Percentiles rank a stretch among this genome's conserved stretches.
Evolutionary conservation across 2,797 vertebrate species (phyloP).

Genomic region (Halcyon chelicuti): DNA sequence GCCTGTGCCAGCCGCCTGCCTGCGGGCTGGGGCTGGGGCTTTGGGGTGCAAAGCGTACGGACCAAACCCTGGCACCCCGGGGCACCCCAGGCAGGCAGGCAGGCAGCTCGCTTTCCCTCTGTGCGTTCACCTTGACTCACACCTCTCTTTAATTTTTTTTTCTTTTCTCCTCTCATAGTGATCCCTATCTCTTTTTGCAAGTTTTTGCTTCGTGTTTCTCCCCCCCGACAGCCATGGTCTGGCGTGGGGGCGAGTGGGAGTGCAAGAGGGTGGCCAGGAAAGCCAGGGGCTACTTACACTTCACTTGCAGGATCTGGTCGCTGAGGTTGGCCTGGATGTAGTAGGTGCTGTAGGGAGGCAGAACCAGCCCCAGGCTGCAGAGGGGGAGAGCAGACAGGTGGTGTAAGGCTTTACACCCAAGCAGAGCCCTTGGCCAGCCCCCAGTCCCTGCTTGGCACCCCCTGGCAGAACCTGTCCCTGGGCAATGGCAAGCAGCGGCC

Average conservation of each 20-base stretch:
- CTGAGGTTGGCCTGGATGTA: conserved; percentile 98
- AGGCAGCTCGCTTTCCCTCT: conserved; percentile 30
- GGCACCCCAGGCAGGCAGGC: neutral
- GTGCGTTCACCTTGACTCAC: neutral
- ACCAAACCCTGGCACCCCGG: neutral
- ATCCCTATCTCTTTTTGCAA: neutral
- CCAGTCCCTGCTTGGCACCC: neutral
- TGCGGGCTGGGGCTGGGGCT: neutral
- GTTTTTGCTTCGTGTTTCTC: neutral
- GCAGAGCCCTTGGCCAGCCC: neutral
- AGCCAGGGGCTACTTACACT: conserved; percentile 93
- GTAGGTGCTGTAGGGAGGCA: conserved; percentile 96
- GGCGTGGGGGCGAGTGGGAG: conserved; percentile 38
- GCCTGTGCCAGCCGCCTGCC: neutral
- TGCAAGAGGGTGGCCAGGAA: conserved; percentile 66
- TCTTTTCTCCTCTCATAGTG: neutral
- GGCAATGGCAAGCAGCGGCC: neutral
- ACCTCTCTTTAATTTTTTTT: neutral
- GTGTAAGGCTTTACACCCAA: neutral
- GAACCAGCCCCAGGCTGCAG: conserved; percentile 93
- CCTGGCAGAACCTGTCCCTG: neutral
- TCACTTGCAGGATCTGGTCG: conserved; percentile 99
- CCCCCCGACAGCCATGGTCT: neutral
- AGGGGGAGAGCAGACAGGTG: conserved; percentile 13
- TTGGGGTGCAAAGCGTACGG: neutral